These are phyloP conservation scores for Sinella curviseta DNA, from an alignment of 1,140 invertebrate species.

Conservation along the genomic window DNA sequence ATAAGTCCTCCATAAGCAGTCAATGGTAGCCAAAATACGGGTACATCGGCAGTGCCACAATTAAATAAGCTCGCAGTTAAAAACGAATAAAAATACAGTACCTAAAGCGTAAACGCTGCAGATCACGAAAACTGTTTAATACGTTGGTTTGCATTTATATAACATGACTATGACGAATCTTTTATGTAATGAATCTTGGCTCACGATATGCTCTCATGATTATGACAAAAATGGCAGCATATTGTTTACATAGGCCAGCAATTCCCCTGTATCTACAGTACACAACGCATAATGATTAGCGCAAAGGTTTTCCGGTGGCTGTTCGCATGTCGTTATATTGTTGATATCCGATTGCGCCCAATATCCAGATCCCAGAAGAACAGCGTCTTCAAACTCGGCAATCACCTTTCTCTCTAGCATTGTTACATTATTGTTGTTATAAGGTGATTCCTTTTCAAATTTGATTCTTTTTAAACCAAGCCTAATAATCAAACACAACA, in stretches of 20 bases:
- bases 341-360: not conserved
- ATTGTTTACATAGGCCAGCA: not conserved
- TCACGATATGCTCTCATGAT: not conserved
- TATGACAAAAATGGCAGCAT: not conserved
- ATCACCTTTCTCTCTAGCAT: conserved; percentile 26
- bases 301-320: not conserved
- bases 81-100: no score
- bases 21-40: no score
- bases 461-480: not conserved
- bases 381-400: conserved; percentile 35
- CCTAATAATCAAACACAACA: not conserved
- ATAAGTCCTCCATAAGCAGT: no score
- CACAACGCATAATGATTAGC: not conserved
- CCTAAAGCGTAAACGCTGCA: no score
- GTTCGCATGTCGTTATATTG: not conserved
- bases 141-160: not conserved
- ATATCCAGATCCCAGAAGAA: conserved; percentile 1
- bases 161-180: not conserved
- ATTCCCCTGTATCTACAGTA: not conserved
- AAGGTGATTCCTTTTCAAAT: not conserved
- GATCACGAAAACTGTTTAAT: no score
- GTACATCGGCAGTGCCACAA: no score
- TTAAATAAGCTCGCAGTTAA: no score
- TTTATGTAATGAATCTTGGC: no score
- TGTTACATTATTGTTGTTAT: not conserved